Evolutionary conservation across 2,888 invertebrate genomes (phyloP), one percentile per base, ranked within the genome.

Genomic region (Sipha maydis): DNA sequence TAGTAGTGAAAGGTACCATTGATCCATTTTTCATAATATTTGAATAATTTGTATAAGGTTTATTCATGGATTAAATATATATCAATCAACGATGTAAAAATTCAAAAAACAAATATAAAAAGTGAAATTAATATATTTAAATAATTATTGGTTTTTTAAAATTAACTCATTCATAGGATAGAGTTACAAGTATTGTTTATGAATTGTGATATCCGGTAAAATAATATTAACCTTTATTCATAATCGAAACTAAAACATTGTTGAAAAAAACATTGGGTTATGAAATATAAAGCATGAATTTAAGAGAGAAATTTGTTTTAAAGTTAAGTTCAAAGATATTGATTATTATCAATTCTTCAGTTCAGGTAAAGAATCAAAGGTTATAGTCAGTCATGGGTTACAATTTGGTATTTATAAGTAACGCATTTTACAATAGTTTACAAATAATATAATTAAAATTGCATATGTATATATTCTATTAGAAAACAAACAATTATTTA

Each of bases 291-390:
- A 8, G 19, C 11, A 73, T 54, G 34, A 9, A n/a, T n/a, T 56
- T 17, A 5, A 54, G 17, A 34, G 31, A 17, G 54, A n/a, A 25
- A 54, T 83, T 14, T 25, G 71, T 54, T 82, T 71, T 73, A 54
- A 73, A 73, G 73, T 56, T 54, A 54, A 83, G 83, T 56, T 83
- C 73, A 83, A 73, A 83, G 83, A 56, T 83, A 73, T 73, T 34
- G 34, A 73, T 25, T 73, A 73, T 83, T 73, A 73, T 73, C 54
- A 56, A 54, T 54, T 56, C n/a, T 83, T 56, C 71, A 56, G 48
- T 73, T 73, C 73, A 73, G 54, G n/a, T 48, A 48, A 14, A 56
- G 31, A 38, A 83, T 56, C n/a, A 73, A 56, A 83, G 73, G 83
- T 73, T 83, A 48, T 14, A 56, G 83, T 25, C 25, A 34, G 48